phyloP scores from a whole-genome alignment of 30 jellyfish, hydroid and myxozoan genomes.

The Aurelia aurita complex sp. Pacific region DNA sequence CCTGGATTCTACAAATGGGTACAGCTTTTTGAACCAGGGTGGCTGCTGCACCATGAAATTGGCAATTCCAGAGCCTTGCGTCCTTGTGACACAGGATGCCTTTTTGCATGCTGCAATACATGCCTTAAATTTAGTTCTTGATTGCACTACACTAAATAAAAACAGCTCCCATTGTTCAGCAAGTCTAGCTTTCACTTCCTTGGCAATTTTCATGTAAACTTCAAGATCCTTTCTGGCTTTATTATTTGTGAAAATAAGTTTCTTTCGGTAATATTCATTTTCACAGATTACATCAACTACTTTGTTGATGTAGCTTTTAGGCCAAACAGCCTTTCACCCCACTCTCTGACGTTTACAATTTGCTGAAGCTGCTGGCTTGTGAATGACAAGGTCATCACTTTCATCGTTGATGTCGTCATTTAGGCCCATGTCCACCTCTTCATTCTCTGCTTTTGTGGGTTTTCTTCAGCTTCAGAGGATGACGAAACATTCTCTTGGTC shows the following conservation, averaged over 20 bases:
- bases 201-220: not conserved
- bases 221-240: conserved; percentile 27
- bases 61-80: conserved; percentile 6
- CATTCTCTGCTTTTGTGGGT: no score
- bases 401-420: no score
- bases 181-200: conserved; percentile 16
- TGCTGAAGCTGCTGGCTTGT: no score
- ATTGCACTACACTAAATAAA: not conserved
- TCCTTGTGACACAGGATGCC: conserved; percentile 35
- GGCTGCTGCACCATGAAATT: conserved; percentile 16
- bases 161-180: conserved; percentile 7
- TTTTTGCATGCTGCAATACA: conserved; percentile 35
- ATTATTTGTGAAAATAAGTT: not conserved
- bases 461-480: no score
- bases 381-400: no score
- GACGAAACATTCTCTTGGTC: no score
- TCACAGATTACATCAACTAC: conserved; percentile 1
- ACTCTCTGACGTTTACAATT: not conserved
- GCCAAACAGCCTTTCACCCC: not conserved
- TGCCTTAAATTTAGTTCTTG: conserved; percentile 19
- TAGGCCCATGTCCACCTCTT: no score
- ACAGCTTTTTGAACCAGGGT: conserved; percentile 8
- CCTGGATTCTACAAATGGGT: conserved; percentile 12
- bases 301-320: not conserved
- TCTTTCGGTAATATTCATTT: conserved; percentile 2